These are phyloP conservation scores for Pygoscelis adeliae DNA, from an alignment of 2,113 vertebrate species.

Conservation along the genomic window DNA sequence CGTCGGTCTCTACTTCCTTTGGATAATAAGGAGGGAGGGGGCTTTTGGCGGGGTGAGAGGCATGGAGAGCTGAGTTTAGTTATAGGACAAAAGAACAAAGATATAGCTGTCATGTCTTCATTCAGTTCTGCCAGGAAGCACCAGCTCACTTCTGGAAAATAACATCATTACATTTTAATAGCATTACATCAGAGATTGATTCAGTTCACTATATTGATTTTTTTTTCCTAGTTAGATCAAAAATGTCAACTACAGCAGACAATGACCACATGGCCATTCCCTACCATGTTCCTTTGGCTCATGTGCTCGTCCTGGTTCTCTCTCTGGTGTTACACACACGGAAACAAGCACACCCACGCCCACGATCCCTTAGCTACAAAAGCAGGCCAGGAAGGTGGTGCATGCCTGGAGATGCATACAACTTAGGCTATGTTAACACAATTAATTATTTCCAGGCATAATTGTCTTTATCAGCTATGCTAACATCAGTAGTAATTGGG, in stretches of 20 bases:
- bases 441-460: constrained; percentile 18
- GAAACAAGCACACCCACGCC: not conserved
- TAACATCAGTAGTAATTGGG: not conserved
- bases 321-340: not conserved
- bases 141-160: not conserved
- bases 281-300: not conserved
- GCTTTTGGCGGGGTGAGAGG: not conserved
- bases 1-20: not conserved
- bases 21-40: not conserved
- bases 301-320: not conserved
- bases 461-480: constrained; percentile 23
- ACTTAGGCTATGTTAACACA: not conserved
- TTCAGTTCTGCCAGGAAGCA: not conserved
- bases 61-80: not conserved
- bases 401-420: not conserved
- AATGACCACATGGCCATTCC: not conserved
- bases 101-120: not conserved
- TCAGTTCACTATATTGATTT: not conserved
- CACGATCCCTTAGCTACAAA: not conserved
- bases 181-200: not conserved
- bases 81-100: not conserved
- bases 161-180: not conserved
- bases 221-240: not conserved
- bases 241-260: not conserved
- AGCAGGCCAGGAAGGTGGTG: not conserved